Conservation (phyloP, 2,113 vertebrate species). For the Crotalus helleri region DNA sequence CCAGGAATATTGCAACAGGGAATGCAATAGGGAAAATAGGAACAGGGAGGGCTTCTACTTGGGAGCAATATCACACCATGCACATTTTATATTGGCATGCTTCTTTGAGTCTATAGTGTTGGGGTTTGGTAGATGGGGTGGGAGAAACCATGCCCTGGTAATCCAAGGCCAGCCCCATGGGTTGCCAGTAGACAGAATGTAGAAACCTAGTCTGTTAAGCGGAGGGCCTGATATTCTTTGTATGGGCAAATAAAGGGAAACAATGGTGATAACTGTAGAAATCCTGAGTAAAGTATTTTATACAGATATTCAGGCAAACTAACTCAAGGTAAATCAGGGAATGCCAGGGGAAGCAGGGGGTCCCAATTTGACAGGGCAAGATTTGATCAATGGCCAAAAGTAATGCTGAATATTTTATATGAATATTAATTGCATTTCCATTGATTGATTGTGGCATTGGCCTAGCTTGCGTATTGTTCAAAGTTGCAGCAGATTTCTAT, state of each 20-base stretch:
- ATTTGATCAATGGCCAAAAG: neutral
- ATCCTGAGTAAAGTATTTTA: neutral
- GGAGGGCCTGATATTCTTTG: neutral
- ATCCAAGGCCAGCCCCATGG: neutral
- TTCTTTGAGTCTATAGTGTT: neutral
- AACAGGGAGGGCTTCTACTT: neutral
- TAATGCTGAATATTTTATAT: neutral
- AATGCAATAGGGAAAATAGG: neutral
- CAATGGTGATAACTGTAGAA: neutral
- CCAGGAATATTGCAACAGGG: neutral
- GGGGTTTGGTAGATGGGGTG: neutral
- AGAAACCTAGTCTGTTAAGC: neutral
- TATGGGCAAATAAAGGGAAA: neutral
- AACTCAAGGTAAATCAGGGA: neutral
- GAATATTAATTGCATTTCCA: neutral
- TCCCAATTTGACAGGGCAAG: neutral
- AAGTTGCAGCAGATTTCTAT: neutral
- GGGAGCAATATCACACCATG: neutral
- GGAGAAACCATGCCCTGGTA: no score
- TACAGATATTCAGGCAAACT: neutral
- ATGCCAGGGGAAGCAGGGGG: neutral
- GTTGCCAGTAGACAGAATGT: neutral
- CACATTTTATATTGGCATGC: neutral
- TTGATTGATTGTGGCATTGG: neutral
- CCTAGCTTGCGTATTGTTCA: neutral